phyloP scores from a whole-genome alignment of 2,888 invertebrate species.

The Odontothrips loti region DNA sequence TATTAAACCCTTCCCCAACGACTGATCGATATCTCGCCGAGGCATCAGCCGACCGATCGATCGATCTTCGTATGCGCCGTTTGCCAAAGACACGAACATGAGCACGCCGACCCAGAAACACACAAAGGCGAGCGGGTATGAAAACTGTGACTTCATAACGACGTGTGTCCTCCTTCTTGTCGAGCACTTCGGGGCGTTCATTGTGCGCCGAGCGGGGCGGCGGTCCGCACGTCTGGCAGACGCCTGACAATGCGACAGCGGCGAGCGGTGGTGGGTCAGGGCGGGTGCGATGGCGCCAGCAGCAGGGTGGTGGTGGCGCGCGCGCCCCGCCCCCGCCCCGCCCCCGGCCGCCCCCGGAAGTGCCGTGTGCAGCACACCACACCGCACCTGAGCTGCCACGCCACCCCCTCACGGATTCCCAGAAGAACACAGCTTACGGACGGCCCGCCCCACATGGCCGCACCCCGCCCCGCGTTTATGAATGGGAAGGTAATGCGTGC shows the following conservation, averaged over 20 bases:
- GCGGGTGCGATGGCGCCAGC: slow-evolving; percentile 1
- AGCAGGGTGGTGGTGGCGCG: neutral
- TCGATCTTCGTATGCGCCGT: neutral
- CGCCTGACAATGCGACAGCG: neutral
- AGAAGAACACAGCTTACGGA: neutral
- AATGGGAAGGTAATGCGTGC: too few relatives aligned
- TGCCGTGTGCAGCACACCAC: neutral
- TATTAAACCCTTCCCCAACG: too few relatives aligned
- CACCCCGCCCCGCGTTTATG: neutral
- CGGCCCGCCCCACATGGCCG: neutral
- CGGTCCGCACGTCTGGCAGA: neutral
- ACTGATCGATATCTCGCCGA: too few relatives aligned
- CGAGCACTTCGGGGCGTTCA: neutral
- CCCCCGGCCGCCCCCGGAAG: slow-evolving; percentile 15
- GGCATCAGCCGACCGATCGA: neutral
- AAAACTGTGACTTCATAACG: neutral
- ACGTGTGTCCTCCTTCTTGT: neutral
- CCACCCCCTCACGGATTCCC: neutral
- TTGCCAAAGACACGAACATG: neutral
- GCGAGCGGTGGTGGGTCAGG: neutral
- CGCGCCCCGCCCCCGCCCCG: neutral
- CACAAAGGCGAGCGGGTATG: neutral
- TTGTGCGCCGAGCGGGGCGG: neutral
- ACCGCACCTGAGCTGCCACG: neutral
- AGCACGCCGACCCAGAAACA: too few relatives aligned